These are phyloP conservation scores for Microcebus ravelobensis DNA, from an alignment of 2,113 vertebrate genomes.

Conservation along the genomic window DNA sequence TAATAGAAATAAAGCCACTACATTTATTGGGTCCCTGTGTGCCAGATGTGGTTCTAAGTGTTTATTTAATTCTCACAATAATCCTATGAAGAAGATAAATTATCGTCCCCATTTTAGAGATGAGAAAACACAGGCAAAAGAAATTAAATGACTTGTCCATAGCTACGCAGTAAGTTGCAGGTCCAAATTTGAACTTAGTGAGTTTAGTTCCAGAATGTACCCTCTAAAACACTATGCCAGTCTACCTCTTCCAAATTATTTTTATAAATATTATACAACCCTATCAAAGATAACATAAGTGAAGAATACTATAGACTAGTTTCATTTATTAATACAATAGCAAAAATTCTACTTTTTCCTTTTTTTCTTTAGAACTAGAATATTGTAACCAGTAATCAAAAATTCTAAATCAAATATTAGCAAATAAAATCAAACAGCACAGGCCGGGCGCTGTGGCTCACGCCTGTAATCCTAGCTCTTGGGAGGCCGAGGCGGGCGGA, in stretches of 20 bases:
- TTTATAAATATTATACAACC: neutral
- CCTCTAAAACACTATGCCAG: neutral
- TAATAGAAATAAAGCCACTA: neutral
- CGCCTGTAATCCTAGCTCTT: accelerated
- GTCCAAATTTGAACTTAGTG: neutral
- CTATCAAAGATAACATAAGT: neutral
- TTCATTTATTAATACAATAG: neutral
- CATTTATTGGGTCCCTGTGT: neutral
- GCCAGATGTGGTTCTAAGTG: neutral
- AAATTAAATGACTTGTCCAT: neutral
- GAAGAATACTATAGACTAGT: neutral
- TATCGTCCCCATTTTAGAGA: neutral
- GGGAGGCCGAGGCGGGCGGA: too few relatives aligned
- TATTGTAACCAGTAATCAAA: neutral
- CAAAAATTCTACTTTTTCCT: neutral
- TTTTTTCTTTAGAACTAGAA: neutral
- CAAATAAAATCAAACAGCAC: neutral
- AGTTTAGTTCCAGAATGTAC: neutral
- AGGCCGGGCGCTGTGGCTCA: accelerated
- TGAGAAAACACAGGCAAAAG: neutral
- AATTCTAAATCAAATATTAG: neutral
- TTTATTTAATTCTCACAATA: neutral
- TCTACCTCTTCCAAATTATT: neutral
- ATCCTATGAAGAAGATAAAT: neutral
- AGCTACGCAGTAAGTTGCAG: neutral